Evolutionary conservation across 2,888 invertebrate species (phyloP), one percentile per base, ranked within the genome.

Genomic region (Plagodis pulveraria): DNA sequence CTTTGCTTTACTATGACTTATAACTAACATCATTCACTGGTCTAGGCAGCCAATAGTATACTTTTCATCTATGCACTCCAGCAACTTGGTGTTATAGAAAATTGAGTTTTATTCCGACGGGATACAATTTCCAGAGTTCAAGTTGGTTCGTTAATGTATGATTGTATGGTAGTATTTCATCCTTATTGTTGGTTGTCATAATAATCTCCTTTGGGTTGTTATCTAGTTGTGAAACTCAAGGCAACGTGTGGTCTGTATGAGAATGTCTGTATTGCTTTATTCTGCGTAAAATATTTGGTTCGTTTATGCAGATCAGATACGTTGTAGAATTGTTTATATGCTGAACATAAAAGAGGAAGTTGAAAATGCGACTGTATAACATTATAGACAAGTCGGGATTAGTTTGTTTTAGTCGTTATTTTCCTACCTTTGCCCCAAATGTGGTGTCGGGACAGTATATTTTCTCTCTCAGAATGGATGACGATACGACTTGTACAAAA

Each of bases 1-100:
- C 76, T 82, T 83, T 81, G 77, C 75, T 67, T n/a, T 74, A 74
- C 70, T 74, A 68, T 77, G 77, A 86, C 70, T 76, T 86, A 86
- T 83, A 75, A 69, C 75, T 63, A 63, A 64, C 80, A 86, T 84
- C 85, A 82, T 75, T 86, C 82, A 84, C 71, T 69, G 65, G 66
- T 69, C 69, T 70, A 73, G 66, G 71, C 77, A 73, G 74, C 73
- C 70, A 71, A 71, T 74, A 64, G 60, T 54, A 48, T 32, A 49
- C 69, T 41, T 54, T 63, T 52, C 46, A 64, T 36, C 65, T 36
- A 22, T 60, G 45, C 58, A 45, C 0, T 58, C 12, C 6, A n/a
- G 7, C 6, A 48, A 7, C 4, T n/a, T 6, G 33, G 22, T 56
- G 45, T 47, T 40, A 6, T 34, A 36, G 34, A 5, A 63, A 9